Evolutionary conservation across 2,113 vertebrate species (phyloP), one percentile per base, ranked within the genome.

Genomic region (Lota lota): DNA sequence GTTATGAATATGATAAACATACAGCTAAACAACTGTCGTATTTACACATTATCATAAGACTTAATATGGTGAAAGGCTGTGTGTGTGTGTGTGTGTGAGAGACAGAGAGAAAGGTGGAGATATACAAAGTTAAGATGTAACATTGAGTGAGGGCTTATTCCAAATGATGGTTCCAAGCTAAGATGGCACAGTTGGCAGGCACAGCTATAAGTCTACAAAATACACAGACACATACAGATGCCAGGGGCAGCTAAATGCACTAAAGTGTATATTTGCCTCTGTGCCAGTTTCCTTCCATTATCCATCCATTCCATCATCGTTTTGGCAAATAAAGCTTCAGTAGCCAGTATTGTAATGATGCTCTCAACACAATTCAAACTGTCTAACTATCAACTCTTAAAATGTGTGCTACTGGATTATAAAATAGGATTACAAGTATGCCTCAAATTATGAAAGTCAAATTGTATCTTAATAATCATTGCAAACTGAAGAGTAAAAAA

Each of bases 201-300:
- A 61, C 64, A 40, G 22, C 22, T 28, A 53, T 21, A n/a, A 11
- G 40, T 19, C 20, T 22, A 57, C 58, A 28, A 22, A 33, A 12
- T 40, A 14, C 69, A 54, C 59, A 60, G 28, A 58, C 61, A 76
- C 22, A 11, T 19, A 61, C 19, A 22, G 33, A 33, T 40, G 28
- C 65, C 57, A 56, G 47, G 70, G 64, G 66, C 71, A 81, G 57
- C 68, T 69, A 40, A 74, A 74, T 62, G 70, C 63, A 17, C 69
- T 61, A 74, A 74, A 78, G 79, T 79, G 72, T 79, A 20, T 40
- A 69, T 77, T 85, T 85, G 80, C 77, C 72, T 72, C 72, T 22
- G 51, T 66, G 83, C 83, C 80, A 85, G 80, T 85, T 85, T 81
- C 76, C 79, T 77, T 83, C 74, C 78, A 83, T 75, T 33, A 79